These are phyloP conservation scores for Drosophila simulans DNA, from an alignment of 1,140 invertebrate genomes.

Conservation along the genomic window DNA sequence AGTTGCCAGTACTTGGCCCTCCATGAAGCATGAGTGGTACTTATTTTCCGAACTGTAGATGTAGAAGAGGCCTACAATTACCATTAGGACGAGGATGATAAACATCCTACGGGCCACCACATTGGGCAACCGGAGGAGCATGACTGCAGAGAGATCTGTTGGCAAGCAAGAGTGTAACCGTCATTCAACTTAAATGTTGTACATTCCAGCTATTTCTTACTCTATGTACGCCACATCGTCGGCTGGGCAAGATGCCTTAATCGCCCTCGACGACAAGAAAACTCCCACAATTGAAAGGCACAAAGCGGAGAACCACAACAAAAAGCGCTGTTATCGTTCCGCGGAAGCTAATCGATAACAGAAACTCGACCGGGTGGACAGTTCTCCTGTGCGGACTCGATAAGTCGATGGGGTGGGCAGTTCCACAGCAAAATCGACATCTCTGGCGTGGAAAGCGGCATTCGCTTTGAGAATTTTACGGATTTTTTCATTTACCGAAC, in stretches of 20 bases:
- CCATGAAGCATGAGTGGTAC: constrained; percentile 37
- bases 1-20: neutral
- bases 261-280: neutral
- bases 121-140: constrained; percentile 69
- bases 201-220: neutral
- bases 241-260: neutral
- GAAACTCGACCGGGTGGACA: neutral
- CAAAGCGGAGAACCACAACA: neutral
- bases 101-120: constrained; percentile 38
- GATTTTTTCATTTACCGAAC: constrained; percentile 20
- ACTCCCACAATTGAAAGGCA: neutral
- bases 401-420: neutral
- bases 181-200: neutral
- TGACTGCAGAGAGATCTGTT: constrained; percentile 15
- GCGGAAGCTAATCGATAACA: neutral
- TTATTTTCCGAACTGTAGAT: constrained; percentile 32
- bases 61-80: constrained; percentile 20
- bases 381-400: neutral
- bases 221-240: neutral
- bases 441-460: constrained; percentile 50
- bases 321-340: too few relatives aligned
- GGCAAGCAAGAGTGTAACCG: neutral
- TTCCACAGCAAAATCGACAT: neutral
- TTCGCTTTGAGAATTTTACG: constrained; percentile 56
- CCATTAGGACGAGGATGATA: constrained; percentile 50